Evolutionary conservation across 2,797 vertebrate species (phyloP), one percentile per base, ranked within the genome.

Genomic region (Rachycentron canadum): DNA sequence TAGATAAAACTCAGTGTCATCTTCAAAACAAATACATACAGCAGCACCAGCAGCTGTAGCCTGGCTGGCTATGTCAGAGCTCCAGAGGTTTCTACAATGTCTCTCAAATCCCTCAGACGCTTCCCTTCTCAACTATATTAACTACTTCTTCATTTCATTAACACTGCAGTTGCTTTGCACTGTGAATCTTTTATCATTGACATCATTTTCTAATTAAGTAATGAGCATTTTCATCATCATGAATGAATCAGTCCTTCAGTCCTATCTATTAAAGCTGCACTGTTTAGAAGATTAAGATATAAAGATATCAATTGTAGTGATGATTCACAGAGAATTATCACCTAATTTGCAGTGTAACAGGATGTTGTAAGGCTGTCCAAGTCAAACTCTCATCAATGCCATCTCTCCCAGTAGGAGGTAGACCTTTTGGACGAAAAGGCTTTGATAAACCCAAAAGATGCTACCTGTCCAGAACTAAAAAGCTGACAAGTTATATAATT

Each of bases 1-100:
- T 25, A 47, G 59, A 82, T 69, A 10, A 63, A 70, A 62, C 41
- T 28, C 57, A 0, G 40, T 71, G 55, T 73, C 76, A 49, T 74
- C 76, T 50, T 69, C 13, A 53, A 75, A 78, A 86, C 68, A 82
- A 88, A 86, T 25, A 49, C 53, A 60, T 65, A 32, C 41, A 43
- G 41, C 43, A 9, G 43, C 19, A 8, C 17, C 43, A 10, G 43
- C 43, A 21, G 43, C 43, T 8, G 43, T 7, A 47, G 8, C 8
- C 47, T n/a, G 71, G 55, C 53, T 53, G 66, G 63, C 5, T 23
- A 8, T 28, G 62, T 43, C 45, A 57, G 55, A 60, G 61, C 64
- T 79, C 55, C 16, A 62, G 67, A 57, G 60, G 64, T 79, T 63
- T 45, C 70, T 0, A 7, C 3, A 3, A 36, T 38, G 38, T 66